phyloP scores from a whole-genome alignment of 2,797 vertebrate genomes.

The Melanotaenia parkinsoni region DNA sequence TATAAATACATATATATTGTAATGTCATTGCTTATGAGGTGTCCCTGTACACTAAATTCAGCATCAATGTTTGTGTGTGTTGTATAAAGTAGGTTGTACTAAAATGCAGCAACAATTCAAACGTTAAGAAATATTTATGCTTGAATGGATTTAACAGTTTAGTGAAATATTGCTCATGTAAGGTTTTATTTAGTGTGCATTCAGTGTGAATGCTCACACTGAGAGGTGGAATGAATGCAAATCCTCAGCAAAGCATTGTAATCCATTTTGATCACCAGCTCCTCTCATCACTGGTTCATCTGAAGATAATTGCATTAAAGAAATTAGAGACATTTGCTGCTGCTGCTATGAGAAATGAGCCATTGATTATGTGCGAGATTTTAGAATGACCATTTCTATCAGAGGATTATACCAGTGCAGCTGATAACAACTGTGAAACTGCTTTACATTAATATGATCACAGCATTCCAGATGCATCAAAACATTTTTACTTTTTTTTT shows the following conservation, averaged over 20 bases:
- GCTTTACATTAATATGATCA: conserved; percentile 14
- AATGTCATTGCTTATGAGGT: neutral
- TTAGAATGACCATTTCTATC: conserved; percentile 42
- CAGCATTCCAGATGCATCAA: conserved; percentile 17
- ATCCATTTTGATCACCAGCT: conserved; percentile 41
- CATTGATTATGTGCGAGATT: conserved; percentile 54
- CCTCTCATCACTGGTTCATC: conserved; percentile 15
- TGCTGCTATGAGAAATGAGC: conserved; percentile 47
- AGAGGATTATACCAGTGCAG: conserved; percentile 8
- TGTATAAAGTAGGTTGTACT: neutral
- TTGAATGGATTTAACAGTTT: neutral
- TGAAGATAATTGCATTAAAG: conserved; percentile 37
- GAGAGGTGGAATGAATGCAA: conserved; percentile 13
- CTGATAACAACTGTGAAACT: conserved; percentile 10
- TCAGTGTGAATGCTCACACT: neutral
- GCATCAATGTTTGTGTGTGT: neutral
- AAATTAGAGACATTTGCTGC: conserved; percentile 27
- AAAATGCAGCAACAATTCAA: neutral
- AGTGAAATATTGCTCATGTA: conserved; percentile 3
- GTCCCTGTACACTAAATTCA: conserved; percentile 4
- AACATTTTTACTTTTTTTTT: conserved; percentile 6
- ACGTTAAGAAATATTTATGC: neutral
- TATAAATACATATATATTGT: neutral
- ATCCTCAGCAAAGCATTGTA: conserved; percentile 24
- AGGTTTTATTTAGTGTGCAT: neutral